Percentiles rank a stretch among this genome's conserved stretches.
These are phyloP conservation scores for Etheostoma cragini DNA, from an alignment of 2,113 vertebrate species.

Conservation along the genomic window DNA sequence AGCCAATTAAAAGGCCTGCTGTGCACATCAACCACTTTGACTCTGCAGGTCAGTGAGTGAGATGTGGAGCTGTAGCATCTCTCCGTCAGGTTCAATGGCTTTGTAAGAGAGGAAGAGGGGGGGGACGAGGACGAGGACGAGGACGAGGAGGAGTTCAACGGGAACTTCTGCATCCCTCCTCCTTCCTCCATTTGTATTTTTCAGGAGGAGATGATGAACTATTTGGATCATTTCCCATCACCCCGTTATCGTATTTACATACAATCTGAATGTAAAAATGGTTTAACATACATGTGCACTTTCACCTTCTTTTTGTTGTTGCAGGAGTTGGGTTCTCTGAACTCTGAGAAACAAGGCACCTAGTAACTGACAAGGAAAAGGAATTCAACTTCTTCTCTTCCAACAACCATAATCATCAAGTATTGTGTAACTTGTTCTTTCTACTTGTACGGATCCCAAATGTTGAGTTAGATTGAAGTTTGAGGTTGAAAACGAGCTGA, in stretches of 20 bases:
- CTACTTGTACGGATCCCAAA: background rate
- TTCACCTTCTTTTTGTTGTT: background rate
- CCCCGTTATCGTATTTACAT: background rate
- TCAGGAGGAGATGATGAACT: too few species aligned
- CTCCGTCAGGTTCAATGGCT: conserved; percentile 47
- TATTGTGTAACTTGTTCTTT: background rate
- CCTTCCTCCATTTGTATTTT: too few species aligned
- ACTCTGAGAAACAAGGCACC: background rate
- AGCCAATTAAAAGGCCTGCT: conserved; percentile 38
- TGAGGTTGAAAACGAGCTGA: background rate
- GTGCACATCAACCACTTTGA: conserved; percentile 39
- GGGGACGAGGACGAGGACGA: conserved; percentile 39
- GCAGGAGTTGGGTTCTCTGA: background rate
- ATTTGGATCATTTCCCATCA: background rate
- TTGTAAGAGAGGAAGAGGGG: conserved; percentile 22
- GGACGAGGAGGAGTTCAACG: conserved; percentile 39
- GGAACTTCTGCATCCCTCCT: conserved; percentile 11
- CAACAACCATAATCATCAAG: background rate
- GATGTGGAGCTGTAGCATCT: conserved; percentile 27
- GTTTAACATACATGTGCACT: background rate
- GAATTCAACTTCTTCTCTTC: background rate
- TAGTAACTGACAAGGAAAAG: background rate
- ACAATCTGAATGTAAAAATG: background rate
- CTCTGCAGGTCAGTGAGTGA: conserved; percentile 28
- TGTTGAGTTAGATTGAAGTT: background rate